Percentiles rank a stretch among this genome's conserved stretches.
phyloP scores from a whole-genome alignment of 2,113 vertebrate genomes.

The Lophochroa leadbeateri region DNA sequence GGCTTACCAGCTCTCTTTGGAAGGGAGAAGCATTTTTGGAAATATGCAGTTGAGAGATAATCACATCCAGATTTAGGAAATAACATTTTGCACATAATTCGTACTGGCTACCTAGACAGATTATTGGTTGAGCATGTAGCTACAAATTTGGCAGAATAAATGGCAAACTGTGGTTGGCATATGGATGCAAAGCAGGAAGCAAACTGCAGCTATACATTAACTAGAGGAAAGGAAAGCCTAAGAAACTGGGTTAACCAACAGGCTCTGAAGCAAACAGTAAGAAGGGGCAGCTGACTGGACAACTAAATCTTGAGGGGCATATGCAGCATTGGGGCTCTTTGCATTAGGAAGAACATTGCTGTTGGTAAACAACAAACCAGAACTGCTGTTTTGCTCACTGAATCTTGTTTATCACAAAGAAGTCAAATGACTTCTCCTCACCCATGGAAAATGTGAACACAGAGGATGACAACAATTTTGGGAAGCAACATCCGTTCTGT shows the following conservation, averaged over 20 bases:
- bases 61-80: slow-evolving; percentile 54
- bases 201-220: slow-evolving; percentile 39
- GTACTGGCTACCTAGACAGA: slow-evolving; percentile 56
- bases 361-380: slow-evolving; percentile 12
- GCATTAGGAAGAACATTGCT: neutral
- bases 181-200: neutral
- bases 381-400: neutral
- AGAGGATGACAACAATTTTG: slow-evolving; percentile 24
- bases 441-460: slow-evolving; percentile 60
- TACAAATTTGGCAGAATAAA: slow-evolving; percentile 56
- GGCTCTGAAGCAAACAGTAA: neutral
- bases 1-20: neutral
- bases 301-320: neutral
- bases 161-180: slow-evolving; percentile 51
- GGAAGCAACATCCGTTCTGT: slow-evolving; percentile 35
- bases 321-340: neutral
- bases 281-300: neutral
- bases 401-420: slow-evolving; percentile 42
- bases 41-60: slow-evolving; percentile 4
- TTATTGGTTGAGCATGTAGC: slow-evolving; percentile 35
- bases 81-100: slow-evolving; percentile 57
- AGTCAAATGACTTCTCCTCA: slow-evolving; percentile 67
- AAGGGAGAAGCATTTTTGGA: neutral
- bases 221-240: slow-evolving; percentile 1
- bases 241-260: neutral